Conservation (phyloP, 37 sponge, comb jelly and placozoan genomes). For the Ephydatia muelleri region DNA sequence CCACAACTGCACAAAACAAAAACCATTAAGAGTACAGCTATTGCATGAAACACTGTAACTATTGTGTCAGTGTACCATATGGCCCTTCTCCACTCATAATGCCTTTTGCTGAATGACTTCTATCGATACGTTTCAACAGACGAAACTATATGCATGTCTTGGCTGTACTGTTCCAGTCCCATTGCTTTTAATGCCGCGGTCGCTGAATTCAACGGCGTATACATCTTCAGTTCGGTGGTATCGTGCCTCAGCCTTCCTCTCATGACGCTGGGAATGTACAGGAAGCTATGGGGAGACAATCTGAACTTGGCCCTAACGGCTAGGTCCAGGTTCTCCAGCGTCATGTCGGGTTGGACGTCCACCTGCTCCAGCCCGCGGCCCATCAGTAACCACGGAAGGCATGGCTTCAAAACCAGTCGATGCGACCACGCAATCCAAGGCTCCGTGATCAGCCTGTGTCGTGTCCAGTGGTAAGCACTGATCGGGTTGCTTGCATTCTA, state of each 20-base stretch:
- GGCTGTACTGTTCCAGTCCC: too few relatives aligned
- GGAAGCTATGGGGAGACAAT: conserved; percentile 35
- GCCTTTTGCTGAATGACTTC: too few relatives aligned
- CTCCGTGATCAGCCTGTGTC: background rate
- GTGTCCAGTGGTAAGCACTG: conserved; percentile 7
- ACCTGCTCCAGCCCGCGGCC: conserved; percentile 51
- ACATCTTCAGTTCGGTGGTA: conserved; percentile 15
- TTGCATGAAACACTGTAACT: too few relatives aligned
- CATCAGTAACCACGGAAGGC: conserved; percentile 17
- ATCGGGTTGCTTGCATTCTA: conserved; percentile 15
- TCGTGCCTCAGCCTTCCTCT: background rate
- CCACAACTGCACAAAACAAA: too few relatives aligned
- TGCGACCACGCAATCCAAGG: background rate
- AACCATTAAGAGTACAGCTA: too few relatives aligned
- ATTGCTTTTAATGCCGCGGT: conserved; percentile 21
- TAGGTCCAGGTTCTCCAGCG: conserved; percentile 37
- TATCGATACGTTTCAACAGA: too few relatives aligned
- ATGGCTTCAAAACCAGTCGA: background rate
- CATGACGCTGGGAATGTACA: conserved; percentile 60
- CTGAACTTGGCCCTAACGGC: conserved; percentile 20
- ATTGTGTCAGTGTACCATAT: too few relatives aligned
- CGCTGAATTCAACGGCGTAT: conserved; percentile 1
- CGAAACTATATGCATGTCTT: too few relatives aligned
- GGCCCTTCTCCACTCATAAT: too few relatives aligned
- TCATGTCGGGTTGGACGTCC: conserved; percentile 13